Base-by-base conservation (phyloP, 1,140 invertebrate genomes). In the Wiebesia pumilae region DNA sequence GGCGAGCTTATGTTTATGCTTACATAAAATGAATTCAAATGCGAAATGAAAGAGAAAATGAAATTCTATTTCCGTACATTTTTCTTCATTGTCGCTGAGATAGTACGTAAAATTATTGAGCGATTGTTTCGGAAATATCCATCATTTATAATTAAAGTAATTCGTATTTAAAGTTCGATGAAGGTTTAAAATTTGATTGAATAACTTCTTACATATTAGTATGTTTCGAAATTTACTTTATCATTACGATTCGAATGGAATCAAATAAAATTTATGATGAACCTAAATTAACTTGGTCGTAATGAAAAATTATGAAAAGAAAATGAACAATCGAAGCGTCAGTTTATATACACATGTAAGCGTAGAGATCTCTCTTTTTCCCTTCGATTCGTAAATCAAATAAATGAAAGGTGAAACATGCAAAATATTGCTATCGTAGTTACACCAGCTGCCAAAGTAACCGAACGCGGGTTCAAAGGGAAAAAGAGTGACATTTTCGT, bases 401-500 rank as follows among this genome's bases (percentile, higher is more conserved):
- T 62, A 35, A 67, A 71, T 71, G 67, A 82, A 83, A 58, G 81
- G 71, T 62, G 43, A 81, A 73, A 86, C 65, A 33, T 71, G 73
- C 77, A 51, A 69, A 81, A 73, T 69, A 30, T 69, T 79, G 62
- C 71, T 83, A 78, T n/a, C 43, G 35, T 79, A 81, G 38, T 54
- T 80, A 38, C 67, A 54, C 80, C 81, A 85, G 81, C 81, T 85
- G 79, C 71, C 78, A 84, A 86, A 85, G 80, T 88, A 47, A 83
- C 62, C 35, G 65, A 54, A 80, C 77, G 73, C 67, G 85, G 27
- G n/a, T 35, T 81, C 78, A 83, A 85, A 81, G 87, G 65, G 47
- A 65, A 69, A 54, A 75, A 51, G 80, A 88, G 84, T 65, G 86
- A 87, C 77, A 87, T 85, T 90, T 89, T 89, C 87, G 77, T 90